Percentiles rank a stretch among this genome's conserved stretches.
These are phyloP conservation scores for Microtus oregoni DNA, from an alignment of 2,113 vertebrate genomes.

Conservation along the genomic window DNA sequence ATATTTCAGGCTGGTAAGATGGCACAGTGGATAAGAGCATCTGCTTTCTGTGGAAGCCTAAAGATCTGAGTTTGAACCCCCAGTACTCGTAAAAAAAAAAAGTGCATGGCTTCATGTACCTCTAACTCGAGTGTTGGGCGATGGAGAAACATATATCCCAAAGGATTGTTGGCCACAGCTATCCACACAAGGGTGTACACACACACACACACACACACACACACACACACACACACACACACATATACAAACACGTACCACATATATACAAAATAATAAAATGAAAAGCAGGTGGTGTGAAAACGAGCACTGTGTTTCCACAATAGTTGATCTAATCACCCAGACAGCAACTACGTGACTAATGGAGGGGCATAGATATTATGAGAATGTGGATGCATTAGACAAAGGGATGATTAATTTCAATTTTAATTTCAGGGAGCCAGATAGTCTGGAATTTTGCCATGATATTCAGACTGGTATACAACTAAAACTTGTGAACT, in stretches of 20 bases:
- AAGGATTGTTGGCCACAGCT: background rate
- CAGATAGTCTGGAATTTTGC: background rate
- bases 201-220: no score
- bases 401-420: background rate
- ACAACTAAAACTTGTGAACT: background rate
- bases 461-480: background rate
- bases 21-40: no score
- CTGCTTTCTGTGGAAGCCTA: background rate
- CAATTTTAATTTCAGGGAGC: background rate
- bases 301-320: background rate
- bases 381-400: background rate
- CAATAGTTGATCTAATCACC: background rate
- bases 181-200: background rate
- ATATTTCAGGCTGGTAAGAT: background rate
- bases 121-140: background rate
- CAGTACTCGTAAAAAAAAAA: background rate
- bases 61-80: background rate
- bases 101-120: background rate
- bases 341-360: background rate
- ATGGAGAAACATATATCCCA: background rate
- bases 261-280: background rate
- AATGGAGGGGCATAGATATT: background rate
- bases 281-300: background rate
- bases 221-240: background rate
- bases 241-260: background rate